phyloP scores from a whole-genome alignment of 2,113 vertebrate genomes.

The Atractosteus spatula region DNA sequence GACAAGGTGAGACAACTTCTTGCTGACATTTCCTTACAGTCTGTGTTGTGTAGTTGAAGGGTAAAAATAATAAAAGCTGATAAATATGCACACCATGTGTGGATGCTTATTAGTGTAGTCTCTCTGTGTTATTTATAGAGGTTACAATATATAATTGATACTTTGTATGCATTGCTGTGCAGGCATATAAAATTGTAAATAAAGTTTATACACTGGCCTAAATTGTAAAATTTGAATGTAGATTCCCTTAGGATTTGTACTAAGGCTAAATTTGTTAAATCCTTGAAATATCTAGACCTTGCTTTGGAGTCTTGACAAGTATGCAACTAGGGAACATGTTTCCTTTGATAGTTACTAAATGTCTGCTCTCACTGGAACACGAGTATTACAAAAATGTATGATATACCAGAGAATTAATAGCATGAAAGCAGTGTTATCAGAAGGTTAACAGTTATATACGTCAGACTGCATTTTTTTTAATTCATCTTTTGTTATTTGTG shows the following conservation, averaged over 20 bases:
- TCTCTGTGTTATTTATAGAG: constrained; percentile 18
- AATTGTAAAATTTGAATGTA: constrained; percentile 12
- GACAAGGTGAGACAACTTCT: constrained; percentile 59
- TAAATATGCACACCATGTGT: constrained; percentile 46
- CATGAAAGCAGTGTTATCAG: neutral
- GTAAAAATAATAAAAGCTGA: constrained; percentile 33
- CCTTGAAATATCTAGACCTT: neutral
- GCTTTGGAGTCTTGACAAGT: constrained; percentile 18
- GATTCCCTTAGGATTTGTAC: constrained; percentile 5
- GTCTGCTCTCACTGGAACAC: neutral
- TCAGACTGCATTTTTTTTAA: neutral
- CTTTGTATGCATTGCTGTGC: constrained; percentile 14
- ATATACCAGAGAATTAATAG: neutral
- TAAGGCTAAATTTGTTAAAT: constrained; percentile 7
- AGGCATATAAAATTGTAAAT: constrained; percentile 1
- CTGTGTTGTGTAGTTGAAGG: constrained; percentile 38
- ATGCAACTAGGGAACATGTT: constrained; percentile 11
- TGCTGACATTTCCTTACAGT: constrained; percentile 52
- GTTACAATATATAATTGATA: constrained; percentile 19
- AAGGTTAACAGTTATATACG: neutral
- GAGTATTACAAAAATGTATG: neutral
- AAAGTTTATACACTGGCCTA: constrained; percentile 6
- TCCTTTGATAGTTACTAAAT: constrained; percentile 19
- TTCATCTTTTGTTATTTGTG: neutral
- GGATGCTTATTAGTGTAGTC: constrained; percentile 11